Evolutionary conservation across 2,888 invertebrate species (phyloP).

Genomic region (Argyresthia albistria): DNA sequence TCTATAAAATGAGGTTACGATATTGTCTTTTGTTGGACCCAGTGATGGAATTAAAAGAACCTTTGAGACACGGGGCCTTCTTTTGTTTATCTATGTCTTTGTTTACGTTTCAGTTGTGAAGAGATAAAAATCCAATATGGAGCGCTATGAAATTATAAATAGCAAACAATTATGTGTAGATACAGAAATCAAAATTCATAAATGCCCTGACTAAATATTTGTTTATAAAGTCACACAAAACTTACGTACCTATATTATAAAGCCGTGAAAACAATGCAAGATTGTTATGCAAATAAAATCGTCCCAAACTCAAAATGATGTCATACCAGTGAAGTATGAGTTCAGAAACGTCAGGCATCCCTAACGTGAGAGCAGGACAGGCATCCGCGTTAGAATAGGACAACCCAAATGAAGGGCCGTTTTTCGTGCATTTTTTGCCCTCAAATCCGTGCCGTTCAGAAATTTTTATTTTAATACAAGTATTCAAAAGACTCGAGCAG

Average conservation of each 20-base stretch:
- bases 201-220: slow-evolving; percentile 32
- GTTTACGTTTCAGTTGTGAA: slow-evolving; percentile 1
- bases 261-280: neutral
- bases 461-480: slow-evolving; percentile 69
- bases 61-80: slow-evolving; percentile 36
- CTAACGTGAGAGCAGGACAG: slow-evolving; percentile 32
- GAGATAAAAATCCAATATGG: neutral
- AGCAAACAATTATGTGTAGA: slow-evolving; percentile 67
- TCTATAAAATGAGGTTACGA: slow-evolving; percentile 63
- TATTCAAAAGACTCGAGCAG: slow-evolving; percentile 68
- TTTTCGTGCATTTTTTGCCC: slow-evolving; percentile 66
- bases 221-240: slow-evolving; percentile 26
- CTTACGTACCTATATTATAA: slow-evolving; percentile 12
- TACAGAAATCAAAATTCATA: slow-evolving; percentile 39
- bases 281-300: slow-evolving; percentile 3
- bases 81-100: slow-evolving; percentile 43
- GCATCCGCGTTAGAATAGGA: slow-evolving; percentile 1
- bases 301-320: neutral
- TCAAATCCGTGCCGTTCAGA: slow-evolving; percentile 58
- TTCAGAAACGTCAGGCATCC: slow-evolving; percentile 43
- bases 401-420: slow-evolving; percentile 35
- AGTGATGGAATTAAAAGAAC: slow-evolving; percentile 54
- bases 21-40: slow-evolving; percentile 56
- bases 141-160: slow-evolving; percentile 30
- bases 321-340: slow-evolving; percentile 30